These are phyloP conservation scores for Ifrita kowaldi DNA, from an alignment of 2,113 vertebrate species.

Conservation along the genomic window DNA sequence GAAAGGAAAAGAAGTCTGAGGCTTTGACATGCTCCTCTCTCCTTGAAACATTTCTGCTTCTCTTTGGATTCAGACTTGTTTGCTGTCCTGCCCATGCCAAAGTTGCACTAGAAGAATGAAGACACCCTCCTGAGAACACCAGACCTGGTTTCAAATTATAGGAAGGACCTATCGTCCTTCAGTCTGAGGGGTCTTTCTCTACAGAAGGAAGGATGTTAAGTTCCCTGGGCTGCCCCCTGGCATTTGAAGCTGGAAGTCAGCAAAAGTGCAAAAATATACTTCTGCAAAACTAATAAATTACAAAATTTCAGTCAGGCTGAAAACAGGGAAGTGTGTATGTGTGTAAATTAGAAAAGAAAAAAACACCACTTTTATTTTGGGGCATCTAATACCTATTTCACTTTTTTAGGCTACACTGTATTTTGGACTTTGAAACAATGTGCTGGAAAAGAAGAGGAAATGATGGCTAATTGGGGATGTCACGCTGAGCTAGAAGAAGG, in stretches of 20 bases:
- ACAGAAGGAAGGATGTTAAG: neutral
- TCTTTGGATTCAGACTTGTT: neutral
- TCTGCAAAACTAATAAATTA: neutral
- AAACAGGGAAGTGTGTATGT: rapidly evolving
- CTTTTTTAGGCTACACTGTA: neutral
- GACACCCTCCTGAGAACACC: neutral
- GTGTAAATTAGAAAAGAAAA: neutral
- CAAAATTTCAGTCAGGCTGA: neutral
- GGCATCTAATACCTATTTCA: neutral
- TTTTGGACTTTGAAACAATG: neutral
- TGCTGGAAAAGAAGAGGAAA: neutral
- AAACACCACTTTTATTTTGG: neutral
- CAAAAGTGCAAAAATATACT: neutral
- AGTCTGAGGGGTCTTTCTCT: neutral
- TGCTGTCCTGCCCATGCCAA: neutral
- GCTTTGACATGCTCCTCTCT: neutral
- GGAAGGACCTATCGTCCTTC: neutral
- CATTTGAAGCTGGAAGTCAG: neutral
- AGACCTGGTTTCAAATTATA: neutral
- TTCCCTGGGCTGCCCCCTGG: neutral
- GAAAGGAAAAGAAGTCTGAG: neutral
- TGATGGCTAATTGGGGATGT: neutral
- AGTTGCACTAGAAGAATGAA: neutral
- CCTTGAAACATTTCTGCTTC: neutral
- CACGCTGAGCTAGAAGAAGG: neutral